Evolutionary conservation across 1,140 invertebrate species (phyloP), one percentile per base, ranked within the genome.

Genomic region (Patella vulgata): DNA sequence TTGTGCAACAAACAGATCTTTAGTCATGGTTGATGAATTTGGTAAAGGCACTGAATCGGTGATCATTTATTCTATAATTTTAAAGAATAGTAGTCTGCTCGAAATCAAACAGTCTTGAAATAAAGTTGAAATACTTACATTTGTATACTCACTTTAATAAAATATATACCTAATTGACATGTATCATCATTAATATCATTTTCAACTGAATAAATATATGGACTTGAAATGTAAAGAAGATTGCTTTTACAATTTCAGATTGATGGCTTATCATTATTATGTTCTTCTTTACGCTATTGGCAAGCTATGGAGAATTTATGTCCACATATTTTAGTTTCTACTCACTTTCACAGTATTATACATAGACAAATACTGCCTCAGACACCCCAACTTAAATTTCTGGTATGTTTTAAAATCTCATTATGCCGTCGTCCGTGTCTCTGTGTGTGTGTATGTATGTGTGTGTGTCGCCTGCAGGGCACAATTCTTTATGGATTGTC

Each of bases 1-100:
- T 54, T 87, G 87, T 67, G 89, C 89, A 0, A 89, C 88, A 0
- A 73, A 82, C 0, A 84, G 86, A 54, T 93, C 93, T 0, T 77
- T 97, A 2, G 86, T 97, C 0, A 86, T 96, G 31, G 87, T 96
- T 47, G 95, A 97, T 84, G 95, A 97, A 84, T 95, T 96, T 86
- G 95, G 95, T 0, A 92, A 92, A 85, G 93, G 93, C 63, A 97
- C 95, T 12, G 86, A 90, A 3, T 89, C 90, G 71, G 85, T 87
- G 73, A 66, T 70, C 65, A 36, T 30, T 59, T 21, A 14, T 31
- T 50, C 25, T 14, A 19, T n/a, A n/a, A n/a, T n/a, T n/a, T n/a
- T n/a, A n/a, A n/a, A n/a, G n/a, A n/a, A n/a, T n/a, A n/a, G n/a
- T n/a, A n/a, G n/a, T n/a, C n/a, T n/a, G n/a, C n/a, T n/a, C n/a